Conservation (phyloP, 1,140 invertebrate genomes). For the Tetramorium parvispinum region DNA sequence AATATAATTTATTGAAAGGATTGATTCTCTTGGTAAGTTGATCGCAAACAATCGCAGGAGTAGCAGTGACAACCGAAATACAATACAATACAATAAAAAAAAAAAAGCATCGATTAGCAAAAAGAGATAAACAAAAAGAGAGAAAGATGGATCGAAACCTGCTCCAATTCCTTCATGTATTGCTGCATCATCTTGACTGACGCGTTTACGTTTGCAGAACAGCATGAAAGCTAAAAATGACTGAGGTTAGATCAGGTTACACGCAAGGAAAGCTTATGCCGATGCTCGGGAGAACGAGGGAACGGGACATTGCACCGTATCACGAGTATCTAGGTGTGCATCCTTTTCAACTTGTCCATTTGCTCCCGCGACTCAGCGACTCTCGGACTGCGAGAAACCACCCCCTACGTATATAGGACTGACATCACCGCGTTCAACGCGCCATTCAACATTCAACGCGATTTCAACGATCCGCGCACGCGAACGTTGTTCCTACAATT, state of each 20-base stretch:
- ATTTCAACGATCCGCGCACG: neutral
- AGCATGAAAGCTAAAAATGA: neutral
- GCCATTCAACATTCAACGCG: too few species aligned
- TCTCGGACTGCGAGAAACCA: neutral
- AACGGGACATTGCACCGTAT: neutral
- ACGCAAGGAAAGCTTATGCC: neutral
- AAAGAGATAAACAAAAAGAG: too few species aligned
- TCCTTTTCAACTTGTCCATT: constrained; percentile 6
- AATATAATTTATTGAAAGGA: neutral
- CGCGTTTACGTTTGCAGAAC: neutral
- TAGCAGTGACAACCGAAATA: too few species aligned
- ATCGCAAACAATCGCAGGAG: too few species aligned
- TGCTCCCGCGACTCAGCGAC: neutral
- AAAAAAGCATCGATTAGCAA: too few species aligned
- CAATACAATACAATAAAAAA: too few species aligned
- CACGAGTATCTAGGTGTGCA: constrained; percentile 28
- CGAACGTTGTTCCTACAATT: neutral
- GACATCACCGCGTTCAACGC: neutral
- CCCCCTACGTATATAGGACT: neutral
- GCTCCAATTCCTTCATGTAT: constrained; percentile 93
- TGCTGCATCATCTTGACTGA: constrained; percentile 91
- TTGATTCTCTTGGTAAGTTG: too few species aligned
- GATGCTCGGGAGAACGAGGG: neutral
- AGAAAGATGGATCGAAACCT: constrained; percentile 84
- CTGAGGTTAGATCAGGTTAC: constrained; percentile 31